Base-by-base conservation (phyloP, 1,140 invertebrate genomes). In the Drosophila willistoni region DNA sequence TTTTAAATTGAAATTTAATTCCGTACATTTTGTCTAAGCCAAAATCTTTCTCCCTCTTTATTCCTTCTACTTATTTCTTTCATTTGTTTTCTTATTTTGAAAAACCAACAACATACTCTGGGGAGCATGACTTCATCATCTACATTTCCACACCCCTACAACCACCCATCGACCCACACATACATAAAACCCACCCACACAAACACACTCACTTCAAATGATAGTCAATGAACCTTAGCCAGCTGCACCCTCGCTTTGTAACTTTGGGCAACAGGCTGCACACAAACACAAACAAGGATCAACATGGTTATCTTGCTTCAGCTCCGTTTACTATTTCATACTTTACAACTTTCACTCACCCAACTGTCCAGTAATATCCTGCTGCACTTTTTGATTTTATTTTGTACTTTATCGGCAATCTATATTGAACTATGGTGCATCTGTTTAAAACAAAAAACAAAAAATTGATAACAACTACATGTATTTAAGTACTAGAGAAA, bases 331-430 rank as follows among this genome's bases (percentile, higher is more conserved):
- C 29, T 5, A 14, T 47, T 34, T 51, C 36, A 41, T 66, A 39
- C 68, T 47, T 57, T 57, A 39, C 44, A 59, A 75, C 69, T 76
- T 76, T 76, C 73, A 76, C 73, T 76, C 67, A 71, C 59, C 55
- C 34, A 47, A 42, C 68, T 56, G 22, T 12, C 36, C 10, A 39
- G 36, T 12, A 39, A 13, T 39, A 13, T 47, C 1, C 33, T 60
- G 42, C 54, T 62, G 34, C 47, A 51, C 44, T 51, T 51, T 6
- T 5, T 22, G 44, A 17, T 19, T 7, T 47, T 47, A 19, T 22
- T 19, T 51, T 51, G 44, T 51, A 51, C 44, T 51, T 51, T 51
- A 51, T 51, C 10, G 17, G 17, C 6, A 22, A 51, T 51, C 44
- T 39, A 22, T 39, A 22, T 57, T 61, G 33, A 51, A 61, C 44